These are phyloP conservation scores for Tiphia femorata DNA, from an alignment of 2,888 invertebrate genomes.

Conservation along the genomic window DNA sequence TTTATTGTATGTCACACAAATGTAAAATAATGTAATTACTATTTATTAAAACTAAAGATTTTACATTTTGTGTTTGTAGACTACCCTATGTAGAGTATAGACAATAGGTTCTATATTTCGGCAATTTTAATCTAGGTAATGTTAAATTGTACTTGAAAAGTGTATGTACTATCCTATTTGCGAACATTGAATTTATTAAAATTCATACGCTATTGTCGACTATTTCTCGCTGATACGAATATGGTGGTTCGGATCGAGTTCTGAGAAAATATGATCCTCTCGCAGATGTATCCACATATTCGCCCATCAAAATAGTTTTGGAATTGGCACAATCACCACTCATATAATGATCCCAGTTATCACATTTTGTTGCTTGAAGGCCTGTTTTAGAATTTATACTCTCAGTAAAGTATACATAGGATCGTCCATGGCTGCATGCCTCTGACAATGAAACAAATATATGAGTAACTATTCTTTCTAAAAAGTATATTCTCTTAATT, in stretches of 20 bases:
- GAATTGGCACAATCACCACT: conserved; percentile 53
- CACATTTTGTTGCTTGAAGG: conserved; percentile 63
- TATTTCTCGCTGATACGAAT: conserved; percentile 41
- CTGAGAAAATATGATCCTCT: conserved; percentile 59
- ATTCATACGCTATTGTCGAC: conserved; percentile 35
- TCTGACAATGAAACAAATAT: conserved; percentile 56
- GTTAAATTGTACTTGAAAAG: too few species aligned
- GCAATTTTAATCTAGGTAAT: too few species aligned
- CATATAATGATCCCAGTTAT: conserved; percentile 60
- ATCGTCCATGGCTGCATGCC: conserved; percentile 70
- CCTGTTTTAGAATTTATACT: conserved; percentile 65
- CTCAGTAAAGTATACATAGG: conserved; percentile 69
- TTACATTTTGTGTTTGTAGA: not conserved
- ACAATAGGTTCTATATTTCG: too few species aligned
- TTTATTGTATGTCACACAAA: conserved; percentile 33
- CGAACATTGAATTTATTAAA: not conserved
- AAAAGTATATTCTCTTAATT: not conserved
- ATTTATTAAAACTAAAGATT: conserved; percentile 47
- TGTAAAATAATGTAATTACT: conserved; percentile 56
- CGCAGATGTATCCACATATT: conserved; percentile 55
- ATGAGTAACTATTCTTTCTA: too few species aligned
- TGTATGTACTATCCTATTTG: not conserved
- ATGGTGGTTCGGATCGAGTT: conserved; percentile 60
- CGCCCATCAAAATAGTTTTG: conserved; percentile 56
- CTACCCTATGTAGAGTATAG: not conserved